These are phyloP conservation scores for Peromyscus attwateri DNA, from an alignment of 2,797 vertebrate genomes.

Conservation along the genomic window DNA sequence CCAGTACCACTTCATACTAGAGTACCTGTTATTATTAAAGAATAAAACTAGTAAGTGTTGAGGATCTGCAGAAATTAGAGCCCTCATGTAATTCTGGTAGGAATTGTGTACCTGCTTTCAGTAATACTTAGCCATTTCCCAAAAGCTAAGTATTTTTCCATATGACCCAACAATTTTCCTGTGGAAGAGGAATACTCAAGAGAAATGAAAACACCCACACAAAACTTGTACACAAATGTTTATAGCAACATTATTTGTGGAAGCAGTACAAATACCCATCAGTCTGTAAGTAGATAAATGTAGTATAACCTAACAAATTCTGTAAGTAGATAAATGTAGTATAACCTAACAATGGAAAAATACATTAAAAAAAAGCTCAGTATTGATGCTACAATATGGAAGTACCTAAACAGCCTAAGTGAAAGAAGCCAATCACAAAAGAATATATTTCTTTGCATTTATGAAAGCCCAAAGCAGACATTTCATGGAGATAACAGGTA, in stretches of 20 bases:
- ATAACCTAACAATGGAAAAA: neutral
- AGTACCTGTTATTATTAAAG: neutral
- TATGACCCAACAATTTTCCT: neutral
- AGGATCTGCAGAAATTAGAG: neutral
- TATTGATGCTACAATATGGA: neutral
- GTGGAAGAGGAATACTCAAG: neutral
- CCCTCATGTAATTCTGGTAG: neutral
- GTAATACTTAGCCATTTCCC: neutral
- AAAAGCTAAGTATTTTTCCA: conserved; percentile 4
- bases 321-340: neutral
- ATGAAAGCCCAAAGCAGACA: conserved; percentile 39
- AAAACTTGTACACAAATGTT: conserved; percentile 38
- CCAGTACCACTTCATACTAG: neutral
- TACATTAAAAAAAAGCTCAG: neutral
- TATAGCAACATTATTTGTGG: conserved; percentile 9
- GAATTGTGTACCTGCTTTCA: neutral
- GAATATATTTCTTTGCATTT: neutral
- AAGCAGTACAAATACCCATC: neutral
- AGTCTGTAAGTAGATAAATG: neutral
- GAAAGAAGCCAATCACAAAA: conserved; percentile 30
- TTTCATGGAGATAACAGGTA: neutral
- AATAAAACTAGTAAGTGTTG: neutral
- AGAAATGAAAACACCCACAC: conserved; percentile 53
- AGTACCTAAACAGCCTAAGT: conserved; percentile 11
- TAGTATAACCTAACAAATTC: neutral